These are phyloP conservation scores for Indri indri DNA, from an alignment of 2,113 vertebrate genomes.

Conservation along the genomic window DNA sequence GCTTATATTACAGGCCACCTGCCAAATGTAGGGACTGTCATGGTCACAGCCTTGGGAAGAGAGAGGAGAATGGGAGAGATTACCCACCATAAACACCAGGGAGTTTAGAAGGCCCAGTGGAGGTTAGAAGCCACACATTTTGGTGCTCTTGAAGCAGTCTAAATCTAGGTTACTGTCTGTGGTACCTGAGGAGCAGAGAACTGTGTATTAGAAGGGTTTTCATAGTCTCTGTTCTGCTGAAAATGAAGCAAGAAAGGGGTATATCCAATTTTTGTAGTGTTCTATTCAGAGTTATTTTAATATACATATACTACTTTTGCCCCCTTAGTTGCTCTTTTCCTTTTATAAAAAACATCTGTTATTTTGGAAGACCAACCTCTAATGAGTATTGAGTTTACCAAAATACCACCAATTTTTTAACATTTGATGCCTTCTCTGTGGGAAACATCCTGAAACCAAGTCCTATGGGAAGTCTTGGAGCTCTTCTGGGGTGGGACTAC, in stretches of 20 bases:
- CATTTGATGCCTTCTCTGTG: not conserved
- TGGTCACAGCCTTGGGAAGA: not conserved
- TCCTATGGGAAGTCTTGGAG: not conserved
- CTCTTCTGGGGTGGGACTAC: not conserved
- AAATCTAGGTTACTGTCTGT: not conserved
- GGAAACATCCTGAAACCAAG: not conserved
- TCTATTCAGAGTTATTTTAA: not conserved
- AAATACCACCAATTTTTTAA: not conserved
- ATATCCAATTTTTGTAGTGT: not conserved
- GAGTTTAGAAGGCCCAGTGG: not conserved
- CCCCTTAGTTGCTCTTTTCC: not conserved
- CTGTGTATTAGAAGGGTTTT: not conserved
- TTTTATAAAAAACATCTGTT: conserved; percentile 1
- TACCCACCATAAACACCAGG: rapidly evolving
- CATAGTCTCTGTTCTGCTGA: not conserved
- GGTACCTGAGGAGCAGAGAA: not conserved
- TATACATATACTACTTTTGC: not conserved
- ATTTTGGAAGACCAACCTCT: not conserved
- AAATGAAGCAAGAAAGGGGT: not conserved
- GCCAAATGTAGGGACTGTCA: not conserved
- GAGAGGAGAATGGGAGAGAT: not conserved
- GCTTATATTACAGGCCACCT: not conserved
- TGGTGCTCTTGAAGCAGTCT: not conserved
- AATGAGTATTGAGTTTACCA: not conserved
- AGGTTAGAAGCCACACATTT: not conserved